phyloP scores from a whole-genome alignment of 2,888 invertebrate genomes.

The Acanthoscelides obtectus region DNA sequence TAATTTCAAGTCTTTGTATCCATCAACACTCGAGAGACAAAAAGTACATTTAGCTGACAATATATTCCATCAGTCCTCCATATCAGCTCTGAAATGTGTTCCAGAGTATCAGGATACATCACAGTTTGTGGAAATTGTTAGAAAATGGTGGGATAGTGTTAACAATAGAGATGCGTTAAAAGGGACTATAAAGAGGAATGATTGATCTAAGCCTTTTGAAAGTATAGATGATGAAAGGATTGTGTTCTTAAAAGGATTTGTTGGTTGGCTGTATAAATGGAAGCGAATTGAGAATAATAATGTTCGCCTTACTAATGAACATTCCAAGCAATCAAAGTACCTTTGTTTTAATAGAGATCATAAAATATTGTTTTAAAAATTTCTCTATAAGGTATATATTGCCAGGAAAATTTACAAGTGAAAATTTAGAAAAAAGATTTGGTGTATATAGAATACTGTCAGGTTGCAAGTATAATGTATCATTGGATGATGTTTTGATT shows the following conservation, averaged over 20 bases:
- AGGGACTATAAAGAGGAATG: background rate
- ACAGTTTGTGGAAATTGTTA: too few species aligned
- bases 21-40: background rate
- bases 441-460: background rate
- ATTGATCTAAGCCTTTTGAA: too few species aligned
- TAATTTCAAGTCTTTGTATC: background rate
- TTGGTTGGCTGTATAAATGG: conserved; percentile 3
- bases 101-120: too few species aligned
- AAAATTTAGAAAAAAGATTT: conserved; percentile 5
- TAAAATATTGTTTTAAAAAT: background rate
- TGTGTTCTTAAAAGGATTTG: background rate
- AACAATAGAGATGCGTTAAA: background rate
- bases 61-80: background rate
- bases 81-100: background rate
- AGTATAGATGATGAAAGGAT: too few species aligned
- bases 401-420: background rate
- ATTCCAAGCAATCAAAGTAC: background rate
- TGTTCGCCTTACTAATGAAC: background rate
- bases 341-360: background rate
- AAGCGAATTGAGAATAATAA: background rate
- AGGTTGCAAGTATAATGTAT: background rate
- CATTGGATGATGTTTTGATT: too few species aligned
- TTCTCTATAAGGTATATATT: background rate
- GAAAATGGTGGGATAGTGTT: background rate
- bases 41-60: conserved; percentile 3